phyloP scores from a whole-genome alignment of 2,113 vertebrate genomes.

The Oryzias curvinotus region DNA sequence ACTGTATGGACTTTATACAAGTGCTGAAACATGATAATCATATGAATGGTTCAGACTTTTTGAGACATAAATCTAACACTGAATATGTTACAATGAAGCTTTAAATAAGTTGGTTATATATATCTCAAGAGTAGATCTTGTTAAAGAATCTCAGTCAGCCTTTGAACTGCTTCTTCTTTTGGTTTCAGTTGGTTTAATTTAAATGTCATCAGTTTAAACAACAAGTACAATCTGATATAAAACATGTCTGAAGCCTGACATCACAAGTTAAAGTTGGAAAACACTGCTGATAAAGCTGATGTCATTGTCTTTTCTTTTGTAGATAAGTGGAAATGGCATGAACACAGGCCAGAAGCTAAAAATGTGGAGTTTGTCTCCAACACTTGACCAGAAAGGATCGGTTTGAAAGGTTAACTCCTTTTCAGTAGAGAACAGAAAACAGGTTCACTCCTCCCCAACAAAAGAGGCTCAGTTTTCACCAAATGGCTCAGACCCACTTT shows the following conservation, averaged over 20 bases:
- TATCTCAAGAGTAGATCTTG: no score
- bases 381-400: background rate
- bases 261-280: conserved; percentile 1
- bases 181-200: background rate
- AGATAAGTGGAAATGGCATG: conserved; percentile 7
- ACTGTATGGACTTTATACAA: no score
- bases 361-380: background rate
- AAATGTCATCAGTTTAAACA: background rate
- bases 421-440: no score
- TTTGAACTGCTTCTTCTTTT: no score
- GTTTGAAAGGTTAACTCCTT: background rate
- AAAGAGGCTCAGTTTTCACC: conserved; percentile 37
- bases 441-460: no score
- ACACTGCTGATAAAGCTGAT: conserved; percentile 12
- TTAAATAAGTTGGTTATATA: no score
- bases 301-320: conserved; percentile 6
- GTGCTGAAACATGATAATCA: no score
- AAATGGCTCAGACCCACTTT: conserved; percentile 7
- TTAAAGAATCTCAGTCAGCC: no score
- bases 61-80: no score
- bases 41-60: no score
- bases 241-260: conserved; percentile 1
- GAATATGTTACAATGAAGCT: no score
- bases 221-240: conserved; percentile 5
- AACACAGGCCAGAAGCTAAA: conserved; percentile 7